A percentile compares a stretch with the other conserved stretches of the same genome.
phyloP scores from a whole-genome alignment of 35 echinoderm and acorn worm species.

The Heliocidaris erythrogramma region DNA sequence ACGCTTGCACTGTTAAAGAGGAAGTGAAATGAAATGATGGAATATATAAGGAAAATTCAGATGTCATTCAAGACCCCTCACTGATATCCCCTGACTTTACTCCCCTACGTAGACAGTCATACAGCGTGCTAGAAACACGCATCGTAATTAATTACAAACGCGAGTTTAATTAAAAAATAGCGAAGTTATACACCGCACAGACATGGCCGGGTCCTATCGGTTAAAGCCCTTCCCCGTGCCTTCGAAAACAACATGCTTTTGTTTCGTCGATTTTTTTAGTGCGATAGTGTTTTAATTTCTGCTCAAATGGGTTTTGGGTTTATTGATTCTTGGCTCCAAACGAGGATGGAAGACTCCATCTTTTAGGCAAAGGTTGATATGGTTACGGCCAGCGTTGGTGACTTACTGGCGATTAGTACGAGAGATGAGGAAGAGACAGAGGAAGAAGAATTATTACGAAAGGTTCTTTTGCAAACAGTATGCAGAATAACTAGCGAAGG shows the following conservation, averaged over 20 bases:
- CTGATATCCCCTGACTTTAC: not conserved
- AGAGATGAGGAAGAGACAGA: too few species aligned
- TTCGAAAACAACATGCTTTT: too few species aligned
- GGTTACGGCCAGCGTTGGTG: too few species aligned
- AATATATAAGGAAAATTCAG: not conserved
- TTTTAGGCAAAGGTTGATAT: too few species aligned
- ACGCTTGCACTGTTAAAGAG: not conserved
- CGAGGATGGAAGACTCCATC: too few species aligned
- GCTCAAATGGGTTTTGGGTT: not conserved
- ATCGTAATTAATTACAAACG: not conserved
- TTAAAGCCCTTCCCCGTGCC: not conserved
- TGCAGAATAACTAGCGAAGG: too few species aligned
- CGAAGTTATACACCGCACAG: not conserved
- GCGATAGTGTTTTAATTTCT: not conserved
- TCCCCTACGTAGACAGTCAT: not conserved
- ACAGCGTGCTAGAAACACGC: not conserved
- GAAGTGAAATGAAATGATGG: not conserved
- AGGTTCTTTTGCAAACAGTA: too few species aligned
- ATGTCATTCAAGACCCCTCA: not conserved
- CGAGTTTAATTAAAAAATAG: not conserved
- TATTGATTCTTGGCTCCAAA: not conserved
- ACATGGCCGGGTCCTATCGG: not conserved
- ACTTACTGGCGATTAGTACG: not conserved
- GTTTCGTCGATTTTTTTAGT: not conserved
- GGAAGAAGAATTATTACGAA: too few species aligned